These are phyloP conservation scores for Drosophila varians DNA, from an alignment of 1,140 invertebrate species.

Conservation along the genomic window DNA sequence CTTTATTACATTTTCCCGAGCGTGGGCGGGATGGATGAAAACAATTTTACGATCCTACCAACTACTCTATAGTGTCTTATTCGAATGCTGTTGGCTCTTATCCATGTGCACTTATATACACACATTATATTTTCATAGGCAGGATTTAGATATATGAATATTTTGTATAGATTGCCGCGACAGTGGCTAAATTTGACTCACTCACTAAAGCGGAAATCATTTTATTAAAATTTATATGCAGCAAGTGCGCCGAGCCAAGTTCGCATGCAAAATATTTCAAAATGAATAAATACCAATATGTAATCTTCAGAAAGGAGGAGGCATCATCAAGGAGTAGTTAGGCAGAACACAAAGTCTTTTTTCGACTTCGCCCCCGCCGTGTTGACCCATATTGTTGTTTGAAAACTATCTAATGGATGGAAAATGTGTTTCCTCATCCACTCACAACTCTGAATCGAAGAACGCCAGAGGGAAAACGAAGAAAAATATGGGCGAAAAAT, in stretches of 20 bases:
- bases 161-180: constrained; percentile 27
- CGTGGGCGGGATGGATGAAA: constrained; percentile 57
- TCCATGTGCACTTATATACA: constrained; percentile 27
- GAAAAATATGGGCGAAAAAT: constrained; percentile 51
- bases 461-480: constrained; percentile 22
- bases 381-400: constrained; percentile 7
- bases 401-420: constrained; percentile 8
- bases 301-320: no score
- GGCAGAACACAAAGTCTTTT: no score
- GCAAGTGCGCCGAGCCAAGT: constrained; percentile 45
- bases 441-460: constrained; percentile 13
- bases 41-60: constrained; percentile 73
- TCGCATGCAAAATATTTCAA: constrained; percentile 11
- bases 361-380: no score
- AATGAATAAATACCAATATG: constrained; percentile 19
- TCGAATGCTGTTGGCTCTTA: constrained; percentile 60
- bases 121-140: constrained; percentile 5
- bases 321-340: no score
- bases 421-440: constrained; percentile 20
- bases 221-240: constrained; percentile 65
- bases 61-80: constrained; percentile 67
- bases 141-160: constrained; percentile 27
- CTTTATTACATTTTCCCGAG: constrained; percentile 60
- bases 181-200: constrained; percentile 19
- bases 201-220: constrained; percentile 62